A percentile compares a stretch with the other conserved stretches of the same genome.
Evolutionary conservation across 2,888 invertebrate species (phyloP).

Genomic region (Sussaba pulchella): DNA sequence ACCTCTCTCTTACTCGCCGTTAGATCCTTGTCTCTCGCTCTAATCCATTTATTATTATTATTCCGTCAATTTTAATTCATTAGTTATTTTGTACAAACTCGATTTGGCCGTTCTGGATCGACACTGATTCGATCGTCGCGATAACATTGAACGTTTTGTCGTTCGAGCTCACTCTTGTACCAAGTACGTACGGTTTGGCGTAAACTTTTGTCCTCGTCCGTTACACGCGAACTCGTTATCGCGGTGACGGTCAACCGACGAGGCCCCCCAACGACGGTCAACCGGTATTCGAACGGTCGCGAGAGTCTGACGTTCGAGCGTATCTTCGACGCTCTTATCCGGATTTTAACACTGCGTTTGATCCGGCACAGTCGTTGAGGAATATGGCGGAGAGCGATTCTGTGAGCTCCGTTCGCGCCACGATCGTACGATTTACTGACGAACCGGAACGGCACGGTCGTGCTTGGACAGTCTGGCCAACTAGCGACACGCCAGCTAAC

Average conservation of each 20-base stretch:
- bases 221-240: background rate
- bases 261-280: constrained; percentile 52
- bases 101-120: background rate
- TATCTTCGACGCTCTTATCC: too few relatives aligned
- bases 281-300: constrained; percentile 21
- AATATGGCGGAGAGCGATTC: constrained; percentile 58
- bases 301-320: background rate
- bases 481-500: constrained; percentile 64
- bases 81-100: too few relatives aligned
- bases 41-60: background rate
- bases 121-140: background rate
- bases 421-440: constrained; percentile 70
- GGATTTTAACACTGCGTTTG: too few relatives aligned
- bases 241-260: background rate
- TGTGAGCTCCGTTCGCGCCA: constrained; percentile 62
- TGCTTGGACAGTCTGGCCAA: constrained; percentile 71
- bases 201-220: background rate
- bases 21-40: background rate
- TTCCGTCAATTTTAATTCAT: background rate
- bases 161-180: background rate
- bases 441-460: constrained; percentile 70
- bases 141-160: background rate
- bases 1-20: constrained; percentile 41
- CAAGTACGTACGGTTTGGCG: background rate
- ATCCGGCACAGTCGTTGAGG: constrained; percentile 17